Base-by-base conservation (phyloP, 2,113 vertebrate species). In the Pomatostomus ruficeps region DNA sequence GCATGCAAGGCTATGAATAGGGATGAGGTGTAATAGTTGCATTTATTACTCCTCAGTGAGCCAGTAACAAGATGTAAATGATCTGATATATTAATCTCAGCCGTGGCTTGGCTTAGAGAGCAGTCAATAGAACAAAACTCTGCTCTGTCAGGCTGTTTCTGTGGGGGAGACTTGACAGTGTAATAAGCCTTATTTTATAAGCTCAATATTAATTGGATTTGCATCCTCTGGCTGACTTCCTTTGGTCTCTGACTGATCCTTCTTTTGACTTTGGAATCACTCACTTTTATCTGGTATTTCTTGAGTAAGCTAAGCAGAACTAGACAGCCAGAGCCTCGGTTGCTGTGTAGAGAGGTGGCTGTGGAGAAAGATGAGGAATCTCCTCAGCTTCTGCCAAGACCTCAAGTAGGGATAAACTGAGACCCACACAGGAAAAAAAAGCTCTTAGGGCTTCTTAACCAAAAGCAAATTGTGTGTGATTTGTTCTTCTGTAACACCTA, bases 191-290 rank as follows among this genome's bases (percentile, higher is more conserved):
- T 79, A 28, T 93, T 96, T 93, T 93, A 73, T 85, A 95, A 90
- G 72, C 68, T 96, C 48, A 7, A 0, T 96, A 74, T 93, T 96
- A 94, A 95, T 93, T 93, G 72, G 75, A 77, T 88, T 96, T 96
- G 45, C 61, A 59, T 85, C 72, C 48, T 91, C 88, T 91, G 75
- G 40, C 68, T 91, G 63, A 40, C 78, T 83, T 91, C 76, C 62
- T 94, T 66, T 76, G 57, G 51, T 63, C 73, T 82, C 55, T 58
- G 52, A 11, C 48, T 77, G 76, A 58, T 84, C 42, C 38, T 81
- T 62, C 86, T 73, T 92, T 88, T 65, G 62, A 66, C 48, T 90
- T 76, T n/a, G 51, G 28, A 70, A 77, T 77, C 2, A 1, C 18
- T 95, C 15, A 6, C 19, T 71, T 45, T 42, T 36, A 29, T 59